Evolutionary conservation across 2,113 vertebrate species (phyloP), one percentile per base, ranked within the genome.

Genomic region (Casuarius casuarius): DNA sequence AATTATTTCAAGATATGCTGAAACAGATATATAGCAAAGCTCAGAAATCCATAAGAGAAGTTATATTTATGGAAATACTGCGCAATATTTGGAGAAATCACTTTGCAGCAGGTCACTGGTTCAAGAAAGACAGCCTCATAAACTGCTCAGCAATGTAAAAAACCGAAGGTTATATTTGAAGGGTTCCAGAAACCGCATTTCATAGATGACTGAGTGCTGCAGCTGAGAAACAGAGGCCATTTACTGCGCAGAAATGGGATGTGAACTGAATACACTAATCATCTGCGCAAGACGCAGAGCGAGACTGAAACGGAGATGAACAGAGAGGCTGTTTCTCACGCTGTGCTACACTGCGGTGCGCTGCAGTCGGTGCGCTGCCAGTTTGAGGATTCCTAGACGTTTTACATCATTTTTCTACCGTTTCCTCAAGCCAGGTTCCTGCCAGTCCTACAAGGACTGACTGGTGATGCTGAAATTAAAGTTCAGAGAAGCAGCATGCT

Each of bases 41-140:
- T n/a, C 79, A 78, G 72, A 92, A 91, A 83, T 70, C 81, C 73
- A 72, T 76, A 86, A 70, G 66, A 75, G 29, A 92, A 95, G 29
- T 87, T 62, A 26, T 22, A 90, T 59, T 72, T 93, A 76, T 87
- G 71, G 63, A 96, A 92, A 81, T 71, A 81, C 19, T 71, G 86
- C 49, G 76, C 62, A 83, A 85, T 88, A 85, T 89, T 88, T 94
- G 10, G 54, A 90, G 35, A 96, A 96, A 88, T 63, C 23, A 54
- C 38, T 88, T 77, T 84, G 63, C 77, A 56, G 74, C 48, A 21
- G 77, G 82, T 83, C 93, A 72, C 7, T 49, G 14, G 67, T 83
- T 90, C 65, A 83, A 90, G 81, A 90, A 91, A 93, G 72, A 91
- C 83, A 79, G 92, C 75, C 87, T 91, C 93, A 87, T 95, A 95